A percentile compares a stretch with the other conserved stretches of the same genome.
Evolutionary conservation across 2,888 invertebrate genomes (phyloP).

Genomic region (Oxycera nigricornis): DNA sequence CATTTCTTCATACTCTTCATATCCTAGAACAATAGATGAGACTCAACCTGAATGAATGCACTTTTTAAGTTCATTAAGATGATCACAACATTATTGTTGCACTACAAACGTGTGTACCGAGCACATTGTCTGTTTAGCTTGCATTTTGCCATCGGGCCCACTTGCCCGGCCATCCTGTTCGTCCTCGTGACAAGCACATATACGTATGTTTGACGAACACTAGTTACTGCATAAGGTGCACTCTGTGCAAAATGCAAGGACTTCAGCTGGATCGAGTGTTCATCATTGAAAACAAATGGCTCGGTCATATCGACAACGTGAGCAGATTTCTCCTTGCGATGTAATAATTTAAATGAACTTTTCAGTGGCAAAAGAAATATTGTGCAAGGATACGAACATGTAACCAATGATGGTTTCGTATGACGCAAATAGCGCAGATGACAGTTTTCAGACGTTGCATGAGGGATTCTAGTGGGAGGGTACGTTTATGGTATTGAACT

Average conservation of each 20-base stretch:
- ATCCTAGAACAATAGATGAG: too few species aligned
- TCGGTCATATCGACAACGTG: background rate
- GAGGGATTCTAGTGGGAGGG: too few species aligned
- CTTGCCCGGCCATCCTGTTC: background rate
- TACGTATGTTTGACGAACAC: background rate
- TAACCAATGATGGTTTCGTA: too few species aligned
- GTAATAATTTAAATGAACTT: too few species aligned
- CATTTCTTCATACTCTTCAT: too few species aligned
- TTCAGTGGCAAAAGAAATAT: too few species aligned
- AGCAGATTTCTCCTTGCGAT: background rate
- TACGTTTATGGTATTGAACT: too few species aligned
- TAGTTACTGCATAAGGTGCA: background rate
- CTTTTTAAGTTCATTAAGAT: too few species aligned
- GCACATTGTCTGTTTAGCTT: background rate
- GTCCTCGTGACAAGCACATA: background rate
- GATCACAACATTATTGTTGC: background rate
- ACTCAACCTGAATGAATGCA: too few species aligned
- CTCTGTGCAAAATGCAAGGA: background rate
- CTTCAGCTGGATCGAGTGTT: background rate
- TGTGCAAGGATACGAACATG: too few species aligned
- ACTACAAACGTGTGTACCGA: background rate
- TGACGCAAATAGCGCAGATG: too few species aligned
- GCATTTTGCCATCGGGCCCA: background rate
- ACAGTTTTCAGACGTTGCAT: too few species aligned
- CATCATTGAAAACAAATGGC: background rate